Evolutionary conservation across 2,797 vertebrate genomes (phyloP), one percentile per base, ranked within the genome.

Genomic region (Sebastes alutus): DNA sequence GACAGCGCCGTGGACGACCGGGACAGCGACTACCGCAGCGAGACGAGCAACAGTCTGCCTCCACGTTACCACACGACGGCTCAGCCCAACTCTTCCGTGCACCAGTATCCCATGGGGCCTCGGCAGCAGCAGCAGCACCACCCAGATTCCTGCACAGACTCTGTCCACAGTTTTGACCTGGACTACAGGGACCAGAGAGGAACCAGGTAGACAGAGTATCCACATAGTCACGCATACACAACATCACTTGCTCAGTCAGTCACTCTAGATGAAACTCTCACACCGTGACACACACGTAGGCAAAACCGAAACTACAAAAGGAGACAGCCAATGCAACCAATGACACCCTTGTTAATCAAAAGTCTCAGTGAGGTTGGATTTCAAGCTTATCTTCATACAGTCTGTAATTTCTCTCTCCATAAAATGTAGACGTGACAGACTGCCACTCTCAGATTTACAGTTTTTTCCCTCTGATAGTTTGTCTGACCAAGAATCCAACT

Each of bases 21-120:
- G 76, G 99, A 99, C 86, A 99, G 99, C 5, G 98, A 99, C 95
- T 99, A 99, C 78, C 97, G 98, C 84, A 99, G 99, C 1, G 99
- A 99, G 93, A 97, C 98, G 0, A 99, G 98, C 90, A 98, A 93
- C 93, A 98, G 98, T 92, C 86, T 98, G 54, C 98, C 98, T 7
- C 97, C 97, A 0, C 97, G 96, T 0, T 99, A 96, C 93, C 97
- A 98, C 91, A 98, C 96, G 0, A 98, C 97, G 0, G 94, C 93
- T 9, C 98, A 99, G 91, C 98, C 98, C 87, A 99, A 98, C 20
- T 97, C 97, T 29, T 99, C 98, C 0, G 85, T 97, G 86, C 98
- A 99, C 93, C 99, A 99, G 94, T 99, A 97, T 85, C 94, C 97
- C 0, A 96, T 96, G 58, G 96, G 97, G 0, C 87, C 97, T 11